These are phyloP conservation scores for Gasterosteus aculeatus DNA, from an alignment of 2,113 vertebrate genomes.

Conservation along the genomic window DNA sequence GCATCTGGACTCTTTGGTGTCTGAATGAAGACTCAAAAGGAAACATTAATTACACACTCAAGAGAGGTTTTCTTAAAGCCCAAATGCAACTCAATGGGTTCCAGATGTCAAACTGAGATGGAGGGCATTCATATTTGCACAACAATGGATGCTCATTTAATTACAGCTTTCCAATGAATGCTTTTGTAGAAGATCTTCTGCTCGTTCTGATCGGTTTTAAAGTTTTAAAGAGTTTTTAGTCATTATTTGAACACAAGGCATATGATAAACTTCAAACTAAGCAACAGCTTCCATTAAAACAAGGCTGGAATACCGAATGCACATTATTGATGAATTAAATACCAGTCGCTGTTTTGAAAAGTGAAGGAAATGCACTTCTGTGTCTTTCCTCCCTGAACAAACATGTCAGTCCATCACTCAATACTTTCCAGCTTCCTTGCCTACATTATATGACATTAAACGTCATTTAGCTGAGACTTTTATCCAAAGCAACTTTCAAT, in stretches of 20 bases:
- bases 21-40: constrained; percentile 16
- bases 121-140: background rate
- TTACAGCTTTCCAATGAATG: background rate
- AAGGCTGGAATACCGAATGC: background rate
- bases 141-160: background rate
- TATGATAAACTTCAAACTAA: background rate
- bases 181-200: background rate
- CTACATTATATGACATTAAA: too few relatives aligned
- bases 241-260: background rate
- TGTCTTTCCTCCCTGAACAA: background rate
- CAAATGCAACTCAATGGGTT: constrained; percentile 29
- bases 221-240: background rate
- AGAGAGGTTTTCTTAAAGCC: constrained; percentile 11
- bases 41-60: constrained; percentile 34
- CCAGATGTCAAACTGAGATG: constrained; percentile 34
- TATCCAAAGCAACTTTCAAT: too few relatives aligned
- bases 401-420: background rate
- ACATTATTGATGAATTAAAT: background rate
- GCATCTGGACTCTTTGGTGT: constrained; percentile 41
- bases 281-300: background rate
- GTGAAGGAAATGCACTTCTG: background rate
- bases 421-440: background rate
- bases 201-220: background rate
- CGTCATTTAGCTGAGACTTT: too few relatives aligned
- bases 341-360: background rate